Base-by-base conservation (phyloP, 2,888 invertebrate genomes). In the Hyposoter didymator region DNA sequence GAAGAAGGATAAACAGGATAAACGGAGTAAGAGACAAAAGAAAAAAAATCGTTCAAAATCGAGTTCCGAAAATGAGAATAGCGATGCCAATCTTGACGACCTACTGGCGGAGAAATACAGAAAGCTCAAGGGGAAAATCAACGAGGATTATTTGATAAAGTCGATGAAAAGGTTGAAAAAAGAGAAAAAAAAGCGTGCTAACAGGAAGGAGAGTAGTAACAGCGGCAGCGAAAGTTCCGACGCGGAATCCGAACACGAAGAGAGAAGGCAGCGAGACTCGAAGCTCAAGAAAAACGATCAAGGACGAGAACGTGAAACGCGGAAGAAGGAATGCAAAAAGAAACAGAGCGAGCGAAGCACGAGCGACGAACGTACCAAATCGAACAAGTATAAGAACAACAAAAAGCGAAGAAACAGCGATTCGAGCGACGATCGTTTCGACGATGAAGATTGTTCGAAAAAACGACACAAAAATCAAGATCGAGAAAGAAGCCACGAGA, bases 101-200 rank as follows among this genome's bases (percentile, higher is more conserved):
- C 95, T 96, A 89, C 94, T 98, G 78, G 96, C 96, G 88, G 96
- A 95, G 87, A 97, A 97, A 91, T 96, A 96, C 84, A 96, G 95
- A 91, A 96, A 96, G 86, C 93, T 97, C 0, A 95, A 96, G 91
- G 95, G 95, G 86, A 94, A 95, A 91, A 91, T 95, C 22, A 95
- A 91, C 90, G 92, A 94, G 94, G 94, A 90, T 91, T 91, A 93
- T 88, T 89, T 93, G 85, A 90, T 93, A n/a, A 92, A 92, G 82
- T 90, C 91, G 45, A 87, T 92, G 87, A 91, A 92, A 86, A 92
- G 90, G 82, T 84, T 88, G 0, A 93, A 91, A 87, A 90, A 90
- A 72, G 90, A 89, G 72, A 90, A 85, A 88, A 92, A 90, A 64
- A 90, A 89, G 39, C 89, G 87, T 6, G 85, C 62, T 49, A 86